Percentiles rank a stretch among this genome's conserved stretches.
Conservation (phyloP, 2,797 vertebrate genomes). For the Poeciliopsis turneri region DNA sequence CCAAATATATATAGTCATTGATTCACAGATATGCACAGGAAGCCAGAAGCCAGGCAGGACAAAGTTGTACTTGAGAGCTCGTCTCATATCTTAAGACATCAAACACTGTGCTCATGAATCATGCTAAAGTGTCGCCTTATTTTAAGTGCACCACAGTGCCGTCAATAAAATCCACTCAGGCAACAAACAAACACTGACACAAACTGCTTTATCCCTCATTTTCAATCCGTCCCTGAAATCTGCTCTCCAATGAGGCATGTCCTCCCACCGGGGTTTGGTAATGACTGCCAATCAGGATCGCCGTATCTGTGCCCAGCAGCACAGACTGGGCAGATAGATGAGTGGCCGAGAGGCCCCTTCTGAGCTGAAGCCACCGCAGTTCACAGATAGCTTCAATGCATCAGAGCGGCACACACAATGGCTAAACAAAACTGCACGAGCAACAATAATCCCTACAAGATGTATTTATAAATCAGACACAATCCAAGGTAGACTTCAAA, state of each 20-base stretch:
- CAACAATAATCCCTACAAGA: slow-evolving; percentile 16
- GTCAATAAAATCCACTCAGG: slow-evolving; percentile 58
- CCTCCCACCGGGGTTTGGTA: slow-evolving; percentile 60
- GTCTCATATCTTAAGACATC: slow-evolving; percentile 31
- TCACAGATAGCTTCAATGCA: slow-evolving; percentile 66
- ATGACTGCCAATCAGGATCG: slow-evolving; percentile 77
- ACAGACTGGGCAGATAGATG: slow-evolving; percentile 66
- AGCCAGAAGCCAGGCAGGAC: slow-evolving; percentile 29
- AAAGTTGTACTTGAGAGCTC: slow-evolving; percentile 13
- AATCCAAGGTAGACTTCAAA: slow-evolving; percentile 6
- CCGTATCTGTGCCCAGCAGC: slow-evolving; percentile 52
- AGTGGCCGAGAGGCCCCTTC: slow-evolving; percentile 53
- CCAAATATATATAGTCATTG: slow-evolving; percentile 30
- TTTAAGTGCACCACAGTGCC: slow-evolving; percentile 35
- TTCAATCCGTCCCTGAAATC: slow-evolving; percentile 59
- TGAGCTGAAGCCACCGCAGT: slow-evolving; percentile 59
- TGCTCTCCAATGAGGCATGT: slow-evolving; percentile 72
- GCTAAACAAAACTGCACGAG: slow-evolving; percentile 3
- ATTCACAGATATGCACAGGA: slow-evolving; percentile 38
- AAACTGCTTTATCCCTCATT: slow-evolving; percentile 60
- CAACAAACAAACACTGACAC: slow-evolving; percentile 40
- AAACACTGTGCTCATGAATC: slow-evolving; percentile 44
- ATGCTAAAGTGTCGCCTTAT: slow-evolving; percentile 45
- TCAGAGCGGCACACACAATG: slow-evolving; percentile 52
- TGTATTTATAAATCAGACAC: slow-evolving; percentile 4